These are phyloP conservation scores for Portunus trituberculatus DNA, from an alignment of 1,140 invertebrate species.

Conservation along the genomic window DNA sequence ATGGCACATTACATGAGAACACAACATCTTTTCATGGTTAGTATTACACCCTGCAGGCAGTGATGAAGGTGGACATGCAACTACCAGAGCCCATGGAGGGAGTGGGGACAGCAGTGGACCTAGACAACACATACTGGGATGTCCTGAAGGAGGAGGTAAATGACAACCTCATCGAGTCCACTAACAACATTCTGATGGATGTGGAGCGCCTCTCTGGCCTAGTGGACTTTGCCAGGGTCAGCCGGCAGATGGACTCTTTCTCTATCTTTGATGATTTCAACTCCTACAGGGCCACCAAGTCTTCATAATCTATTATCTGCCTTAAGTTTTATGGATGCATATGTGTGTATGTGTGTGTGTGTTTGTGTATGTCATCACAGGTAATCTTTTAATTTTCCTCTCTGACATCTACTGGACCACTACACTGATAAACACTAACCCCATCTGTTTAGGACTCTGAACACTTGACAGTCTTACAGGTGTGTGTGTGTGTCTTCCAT, in stretches of 20 bases:
- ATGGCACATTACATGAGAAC: no score
- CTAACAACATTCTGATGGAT: neutral
- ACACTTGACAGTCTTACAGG: neutral
- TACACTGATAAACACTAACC: no score
- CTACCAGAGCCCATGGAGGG: neutral
- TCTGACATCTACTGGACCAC: no score
- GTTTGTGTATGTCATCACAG: neutral
- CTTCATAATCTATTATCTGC: neutral
- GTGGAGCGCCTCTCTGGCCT: neutral
- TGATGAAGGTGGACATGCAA: slow-evolving; percentile 21
- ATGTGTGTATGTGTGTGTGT: slow-evolving; percentile 5
- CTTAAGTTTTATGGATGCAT: neutral
- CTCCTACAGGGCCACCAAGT: neutral
- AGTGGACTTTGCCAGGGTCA: neutral
- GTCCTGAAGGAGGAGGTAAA: neutral
- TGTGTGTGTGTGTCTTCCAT: neutral
- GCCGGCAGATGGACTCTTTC: neutral
- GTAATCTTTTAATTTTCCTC: no score
- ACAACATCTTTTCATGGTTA: no score
- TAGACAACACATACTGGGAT: neutral
- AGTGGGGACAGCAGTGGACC: neutral
- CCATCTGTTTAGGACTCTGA: neutral
- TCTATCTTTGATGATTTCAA: neutral
- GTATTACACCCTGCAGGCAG: neutral
- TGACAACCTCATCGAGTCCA: neutral